Base-by-base conservation (phyloP, 2,888 invertebrate species). In the Dascillus cervinus region DNA sequence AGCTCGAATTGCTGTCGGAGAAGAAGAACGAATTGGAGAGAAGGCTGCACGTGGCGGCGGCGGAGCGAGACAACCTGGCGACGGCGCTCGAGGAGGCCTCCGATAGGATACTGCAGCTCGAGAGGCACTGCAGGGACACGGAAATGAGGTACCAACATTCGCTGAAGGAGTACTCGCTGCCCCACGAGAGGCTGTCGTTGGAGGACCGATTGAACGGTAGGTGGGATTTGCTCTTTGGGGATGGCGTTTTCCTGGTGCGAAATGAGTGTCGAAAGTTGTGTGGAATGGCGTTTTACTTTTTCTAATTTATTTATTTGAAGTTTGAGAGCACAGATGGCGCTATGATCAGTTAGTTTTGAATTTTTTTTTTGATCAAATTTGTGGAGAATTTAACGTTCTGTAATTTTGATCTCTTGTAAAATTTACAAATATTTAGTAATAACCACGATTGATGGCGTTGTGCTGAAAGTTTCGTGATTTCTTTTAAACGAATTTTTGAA, bases 1-100 rank as follows among this genome's bases (percentile, higher is more conserved):
- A 95, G 73, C 74, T 94, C 38, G 81, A 84, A 49, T 63, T 90
- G 52, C 78, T 90, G 41, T 78, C 79, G 14, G 85, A 87, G 49
- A 86, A 88, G 61, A 85, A 84, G 54, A 70, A 76, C 31, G 92
- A 94, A 48, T 66, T 95, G 49, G 94, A 95, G 62, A 74, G 82
- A 58, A 72, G 87, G 51, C 72, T 94, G 41, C 77, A 82, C 40
- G 69, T 75, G 41, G 71, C 87, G 4, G 74, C 82, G 9, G 77
- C 80, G 37, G 92, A 95, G 62, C 76, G 90, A 47, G 87, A 91
- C 39, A 75, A 77, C 39, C 69, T 92, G 29, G 73, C 77, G 28
- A 75, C 79, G 28, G 83, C 86, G 37, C 69, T 94, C 34, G 94
- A 95, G 43, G 92, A 94, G 62, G 85, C 91, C 20, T 84, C 86